These are phyloP conservation scores for Colius striatus DNA, from an alignment of 2,113 vertebrate genomes.

Conservation along the genomic window DNA sequence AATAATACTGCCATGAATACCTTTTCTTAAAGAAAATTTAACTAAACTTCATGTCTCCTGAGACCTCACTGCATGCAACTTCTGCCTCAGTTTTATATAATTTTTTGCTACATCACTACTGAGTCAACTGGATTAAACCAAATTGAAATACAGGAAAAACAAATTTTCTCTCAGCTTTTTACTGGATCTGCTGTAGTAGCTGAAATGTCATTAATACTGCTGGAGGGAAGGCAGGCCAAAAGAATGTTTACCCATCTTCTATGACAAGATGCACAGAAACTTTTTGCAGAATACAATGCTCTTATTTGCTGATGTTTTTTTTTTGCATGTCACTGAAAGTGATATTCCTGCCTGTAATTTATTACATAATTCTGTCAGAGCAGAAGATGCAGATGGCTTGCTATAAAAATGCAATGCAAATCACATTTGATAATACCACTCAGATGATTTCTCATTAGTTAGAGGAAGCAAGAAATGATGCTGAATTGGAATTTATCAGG, in stretches of 20 bases:
- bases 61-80: neutral
- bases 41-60: neutral
- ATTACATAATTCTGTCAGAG: neutral
- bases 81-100: slow-evolving; percentile 7
- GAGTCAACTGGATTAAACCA: slow-evolving; percentile 8
- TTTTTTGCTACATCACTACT: neutral
- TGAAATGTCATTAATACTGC: neutral
- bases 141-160: slow-evolving; percentile 25
- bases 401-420: slow-evolving; percentile 19
- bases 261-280: neutral
- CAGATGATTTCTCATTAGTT: neutral
- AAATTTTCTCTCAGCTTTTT: neutral
- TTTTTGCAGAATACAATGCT: neutral
- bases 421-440: slow-evolving; percentile 8
- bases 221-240: neutral
- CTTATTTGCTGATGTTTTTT: neutral
- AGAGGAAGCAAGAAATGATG: neutral
- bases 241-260: neutral
- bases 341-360: neutral
- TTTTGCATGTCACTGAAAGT: neutral
- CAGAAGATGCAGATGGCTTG: slow-evolving; percentile 20
- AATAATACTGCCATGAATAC: neutral
- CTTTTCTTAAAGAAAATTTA: slow-evolving; percentile 48
- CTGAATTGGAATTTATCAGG: neutral
- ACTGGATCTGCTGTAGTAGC: neutral